Base-by-base conservation (phyloP, 2,888 invertebrate species). In the Cheilosia urbana region DNA sequence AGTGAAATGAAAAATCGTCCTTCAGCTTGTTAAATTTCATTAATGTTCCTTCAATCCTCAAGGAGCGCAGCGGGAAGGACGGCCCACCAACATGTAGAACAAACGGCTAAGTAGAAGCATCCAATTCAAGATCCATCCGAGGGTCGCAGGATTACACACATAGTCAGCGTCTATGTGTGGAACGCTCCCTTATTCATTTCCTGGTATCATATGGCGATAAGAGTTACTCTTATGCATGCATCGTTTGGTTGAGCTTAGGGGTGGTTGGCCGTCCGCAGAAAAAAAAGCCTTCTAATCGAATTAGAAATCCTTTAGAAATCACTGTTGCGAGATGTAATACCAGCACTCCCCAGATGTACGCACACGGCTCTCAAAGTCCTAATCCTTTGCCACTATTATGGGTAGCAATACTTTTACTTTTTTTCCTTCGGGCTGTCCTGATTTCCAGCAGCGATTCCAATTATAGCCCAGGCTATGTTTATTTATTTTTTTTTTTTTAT, bases 271-370 rank as follows among this genome's bases (percentile, higher is more conserved):
- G 21, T 55, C 17, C 73, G 58, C 34, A 58, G 60, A 11, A 49
- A 49, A 24, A 24, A 76, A 66, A 65, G 81, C 66, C 80, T 71
- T 81, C 62, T 85, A 85, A 85, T 85, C 85, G 81, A 85, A 85
- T 85, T 85, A 85, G 81, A 81, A 72, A 85, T 85, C 81, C 81
- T 85, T 81, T 81, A 72, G 85, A 77, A 85, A 85, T 77, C 85
- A 85, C 19, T 81, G 85, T 81, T 55, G 81, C 75, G 85, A 75
- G 42, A 76, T 81, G 71, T 81, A 81, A 85, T 85, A 76, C 85
- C 85, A 76, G 81, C 2, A 55, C 68, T 73, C 60, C 27, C 49
- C 62, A 81, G 68, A 66, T 68, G 79, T 79, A 81, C 58, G 58
- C 47, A 62, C 42, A 55, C 42, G 11, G 19, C 27, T 42, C 37